Evolutionary conservation across 2,888 invertebrate genomes (phyloP), one percentile per base, ranked within the genome.

Genomic region (Hypena proboscidalis): DNA sequence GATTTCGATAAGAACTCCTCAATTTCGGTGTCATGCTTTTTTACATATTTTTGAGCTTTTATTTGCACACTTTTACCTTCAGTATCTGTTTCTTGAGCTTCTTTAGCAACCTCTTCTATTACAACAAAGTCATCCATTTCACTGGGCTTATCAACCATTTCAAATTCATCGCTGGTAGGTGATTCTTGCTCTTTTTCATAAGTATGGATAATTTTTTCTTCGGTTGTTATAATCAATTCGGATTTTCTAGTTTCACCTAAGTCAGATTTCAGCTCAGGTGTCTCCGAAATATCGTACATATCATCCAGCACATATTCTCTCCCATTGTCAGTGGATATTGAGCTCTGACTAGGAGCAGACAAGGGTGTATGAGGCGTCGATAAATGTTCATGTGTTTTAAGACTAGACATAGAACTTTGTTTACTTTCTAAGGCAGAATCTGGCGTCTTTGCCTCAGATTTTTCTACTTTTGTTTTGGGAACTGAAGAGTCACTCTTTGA

Each of bases 81-180:
- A 1, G 94, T 91, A 67, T 97, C 97, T 42, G 93, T 94, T 83
- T 97, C 97, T 63, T 94, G 93, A 0, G 97, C 97, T 86, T 97
- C 97, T 74, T 94, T 95, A 1, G 95, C 97, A 1, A 97, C 96
- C 80, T 97, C 97, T 85, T 97, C 97, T 52, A 97, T 95, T 0
- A 97, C 96, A 0, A 97, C 96, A 72, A 97, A 97, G 65, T 97
- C 97, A 70, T 97, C 97, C 58, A 96, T 95, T 59, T 97, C 93
- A 70, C 96, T 96, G 0, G 97, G 96, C 72, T 96, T 96, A 64
- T 97, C 97, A 0, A 97, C 91, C 92, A 97, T 93, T 91, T 97
- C 97, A 78, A 97, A 97, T 13, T 97, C 97, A 76, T 97, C 97
- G 67, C 95, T 95, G 5, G 93, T 94, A 0, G 96, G 96, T 0